Percentiles rank a stretch among this genome's conserved stretches.
Conservation (phyloP, 1,140 invertebrate genomes). For the Palaemon carinicauda region DNA sequence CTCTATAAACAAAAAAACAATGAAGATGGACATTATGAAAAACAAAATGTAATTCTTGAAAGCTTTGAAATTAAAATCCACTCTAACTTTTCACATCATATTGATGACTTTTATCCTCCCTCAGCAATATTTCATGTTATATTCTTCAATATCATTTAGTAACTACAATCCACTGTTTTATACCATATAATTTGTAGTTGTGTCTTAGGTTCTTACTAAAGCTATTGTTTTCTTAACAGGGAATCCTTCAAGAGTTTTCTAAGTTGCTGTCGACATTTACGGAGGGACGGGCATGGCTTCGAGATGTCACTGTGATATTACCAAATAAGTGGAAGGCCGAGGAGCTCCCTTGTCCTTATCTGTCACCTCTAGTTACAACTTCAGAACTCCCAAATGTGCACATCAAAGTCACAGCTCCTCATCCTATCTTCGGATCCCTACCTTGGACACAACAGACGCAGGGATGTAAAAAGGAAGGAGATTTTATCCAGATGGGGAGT, state of each 20-base stretch:
- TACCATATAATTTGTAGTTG: no score
- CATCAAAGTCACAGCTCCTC: slow-evolving; percentile 66
- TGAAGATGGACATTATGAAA: no score
- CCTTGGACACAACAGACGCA: slow-evolving; percentile 71
- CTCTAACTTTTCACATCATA: no score
- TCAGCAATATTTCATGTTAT: no score
- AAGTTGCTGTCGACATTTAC: slow-evolving; percentile 66
- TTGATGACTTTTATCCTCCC: no score
- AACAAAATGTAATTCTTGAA: no score
- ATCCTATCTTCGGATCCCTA: slow-evolving; percentile 67
- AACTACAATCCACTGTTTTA: no score
- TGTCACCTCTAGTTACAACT: not conserved
- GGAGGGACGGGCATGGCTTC: slow-evolving; percentile 68
- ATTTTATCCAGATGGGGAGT: slow-evolving; percentile 70
- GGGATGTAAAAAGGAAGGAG: slow-evolving; percentile 70
- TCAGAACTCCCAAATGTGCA: slow-evolving; percentile 61
- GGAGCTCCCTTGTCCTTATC: slow-evolving; percentile 18
- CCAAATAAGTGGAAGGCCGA: slow-evolving; percentile 66
- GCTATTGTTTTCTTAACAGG: slow-evolving; percentile 22
- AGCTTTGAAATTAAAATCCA: no score
- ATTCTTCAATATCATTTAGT: not conserved
- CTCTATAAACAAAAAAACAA: no score
- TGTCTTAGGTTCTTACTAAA: not conserved
- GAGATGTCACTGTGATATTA: slow-evolving; percentile 68
- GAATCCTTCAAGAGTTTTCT: slow-evolving; percentile 22